Percentiles rank a stretch among this genome's conserved stretches.
phyloP scores from a whole-genome alignment of 1,140 invertebrate genomes.

The Cyrtorhinus lividipennis region DNA sequence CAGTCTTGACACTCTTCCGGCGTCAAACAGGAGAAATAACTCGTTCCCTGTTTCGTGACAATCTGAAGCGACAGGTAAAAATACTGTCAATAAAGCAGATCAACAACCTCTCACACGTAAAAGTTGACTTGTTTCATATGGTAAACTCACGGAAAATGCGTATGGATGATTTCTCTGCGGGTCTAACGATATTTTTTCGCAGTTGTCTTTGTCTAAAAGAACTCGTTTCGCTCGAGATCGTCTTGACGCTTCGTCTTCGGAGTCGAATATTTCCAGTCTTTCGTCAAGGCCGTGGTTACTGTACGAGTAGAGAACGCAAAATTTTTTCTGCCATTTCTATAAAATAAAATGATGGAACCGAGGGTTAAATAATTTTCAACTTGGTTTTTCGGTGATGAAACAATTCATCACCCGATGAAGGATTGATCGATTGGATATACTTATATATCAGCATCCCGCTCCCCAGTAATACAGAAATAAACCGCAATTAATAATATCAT shows the following conservation, averaged over 20 bases:
- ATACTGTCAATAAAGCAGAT: not conserved
- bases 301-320: constrained; percentile 57
- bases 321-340: constrained; percentile 66
- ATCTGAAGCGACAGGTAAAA: constrained; percentile 32
- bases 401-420: too few species aligned
- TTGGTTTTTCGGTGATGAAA: not conserved
- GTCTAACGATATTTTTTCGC: constrained; percentile 60
- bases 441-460: not conserved
- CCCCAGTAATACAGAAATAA: not conserved
- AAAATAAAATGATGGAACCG: too few species aligned
- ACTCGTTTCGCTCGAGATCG: constrained; percentile 51
- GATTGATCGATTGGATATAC: not conserved
- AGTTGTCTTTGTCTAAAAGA: constrained; percentile 60
- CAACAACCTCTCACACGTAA: not conserved
- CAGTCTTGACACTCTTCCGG: constrained; percentile 57
- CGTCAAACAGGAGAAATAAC: constrained; percentile 54
- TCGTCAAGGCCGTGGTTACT: constrained; percentile 64
- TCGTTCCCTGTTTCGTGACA: constrained; percentile 45
- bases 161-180: constrained; percentile 37
- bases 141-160: constrained; percentile 38
- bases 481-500: not conserved
- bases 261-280: constrained; percentile 67
- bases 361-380: constrained; percentile 20
- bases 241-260: constrained; percentile 50
- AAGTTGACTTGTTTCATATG: not conserved